These are phyloP conservation scores for Tragopan temminckii DNA, from an alignment of 2,797 vertebrate genomes.

Conservation along the genomic window DNA sequence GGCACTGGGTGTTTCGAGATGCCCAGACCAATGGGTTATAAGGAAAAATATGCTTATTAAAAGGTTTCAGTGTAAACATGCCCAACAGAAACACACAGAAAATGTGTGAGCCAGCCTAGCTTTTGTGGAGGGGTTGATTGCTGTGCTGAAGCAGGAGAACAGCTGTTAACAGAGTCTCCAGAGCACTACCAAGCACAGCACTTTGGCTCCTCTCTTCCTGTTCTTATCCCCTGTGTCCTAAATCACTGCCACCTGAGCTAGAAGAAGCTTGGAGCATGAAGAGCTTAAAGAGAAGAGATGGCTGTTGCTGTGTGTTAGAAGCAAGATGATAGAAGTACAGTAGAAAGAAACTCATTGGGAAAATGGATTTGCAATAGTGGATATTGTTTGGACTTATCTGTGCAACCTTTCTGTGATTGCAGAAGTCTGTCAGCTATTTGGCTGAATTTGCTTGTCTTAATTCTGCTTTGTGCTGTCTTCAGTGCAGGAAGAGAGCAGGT, in stretches of 20 bases:
- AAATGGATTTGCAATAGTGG: neutral
- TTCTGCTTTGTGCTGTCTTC: neutral
- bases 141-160: neutral
- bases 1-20: neutral
- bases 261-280: neutral
- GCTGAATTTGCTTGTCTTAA: neutral
- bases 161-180: neutral
- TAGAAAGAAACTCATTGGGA: neutral
- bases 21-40: neutral
- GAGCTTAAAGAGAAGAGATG: neutral
- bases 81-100: neutral
- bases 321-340: neutral
- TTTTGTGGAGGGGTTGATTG: neutral
- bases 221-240: neutral
- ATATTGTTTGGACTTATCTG: neutral
- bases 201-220: neutral
- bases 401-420: neutral
- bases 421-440: neutral
- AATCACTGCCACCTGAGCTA: neutral
- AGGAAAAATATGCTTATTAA: neutral
- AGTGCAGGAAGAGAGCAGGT: slow-evolving; percentile 46
- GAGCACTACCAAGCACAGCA: neutral
- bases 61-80: neutral
- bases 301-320: accelerated
- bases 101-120: neutral